Base-by-base conservation (phyloP, 1,140 invertebrate genomes). In the Solenopsis fugax region DNA sequence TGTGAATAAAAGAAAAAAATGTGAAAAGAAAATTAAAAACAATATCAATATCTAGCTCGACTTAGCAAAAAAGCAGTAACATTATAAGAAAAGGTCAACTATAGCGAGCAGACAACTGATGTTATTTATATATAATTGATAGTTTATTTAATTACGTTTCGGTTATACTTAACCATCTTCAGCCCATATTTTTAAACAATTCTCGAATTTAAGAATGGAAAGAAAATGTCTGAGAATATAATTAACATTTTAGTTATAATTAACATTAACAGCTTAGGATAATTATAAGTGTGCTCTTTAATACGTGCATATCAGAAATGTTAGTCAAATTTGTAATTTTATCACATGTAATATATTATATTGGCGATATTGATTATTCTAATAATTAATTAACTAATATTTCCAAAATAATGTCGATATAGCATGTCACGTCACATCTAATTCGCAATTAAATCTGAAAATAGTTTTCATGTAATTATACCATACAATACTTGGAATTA, bases 311-410 rank as follows among this genome's bases (percentile, higher is more conserved):
- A 64, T 48, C 18, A 45, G 1, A 45, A 12, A 5, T 24, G 4
- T 60, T n/a, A n/a, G 18, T 21, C 2, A 29, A 60, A 76, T 76
- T 24, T 56, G 10, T 12, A 77, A 62, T 45, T 29, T 64, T 16
- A 37, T 6, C 34, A n/a, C n/a, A 37, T n/a, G 29, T 2, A 29
- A 29, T 29, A 29, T 29, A 29, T 29, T 29, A 41, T n/a, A 24
- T 52, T 58, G 12, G 21, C 12, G 2, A 29, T 24, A 62, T 60
- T 21, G 4, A 48, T 34, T 62, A 77, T 62, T 45, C 41, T 4
- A 16, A 34, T 64, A 48, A 77, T 48, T 64, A 62, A 45, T 45
- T 77, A 60, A 62, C 16, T 10, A 64, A 77, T 48, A 62, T 62
- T 77, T 45, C 12, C 24, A 18, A 62, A 62, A n/a, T 18, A 76